Evolutionary conservation across 2,113 vertebrate genomes (phyloP).

Genomic region (Hemibagrus wyckioides): DNA sequence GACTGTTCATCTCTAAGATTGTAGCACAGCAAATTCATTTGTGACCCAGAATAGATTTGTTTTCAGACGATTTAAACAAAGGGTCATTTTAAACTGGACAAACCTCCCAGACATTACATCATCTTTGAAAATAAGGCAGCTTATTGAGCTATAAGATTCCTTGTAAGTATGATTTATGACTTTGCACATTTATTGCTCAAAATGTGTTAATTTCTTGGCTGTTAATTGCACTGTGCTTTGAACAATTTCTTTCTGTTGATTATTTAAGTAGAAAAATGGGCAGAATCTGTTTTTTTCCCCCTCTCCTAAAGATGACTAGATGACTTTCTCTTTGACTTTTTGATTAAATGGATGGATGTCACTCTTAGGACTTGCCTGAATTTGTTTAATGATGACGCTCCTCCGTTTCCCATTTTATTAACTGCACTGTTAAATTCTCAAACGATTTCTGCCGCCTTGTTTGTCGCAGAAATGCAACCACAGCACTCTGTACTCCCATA

Average conservation of each 20-base stretch:
- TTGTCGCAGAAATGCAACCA: constrained; percentile 5
- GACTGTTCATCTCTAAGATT: background rate
- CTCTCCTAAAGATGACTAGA: background rate
- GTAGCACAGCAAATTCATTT: background rate
- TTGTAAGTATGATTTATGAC: background rate
- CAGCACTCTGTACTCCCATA: background rate
- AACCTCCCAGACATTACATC: background rate
- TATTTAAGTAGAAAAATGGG: background rate
- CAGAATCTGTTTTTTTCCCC: background rate
- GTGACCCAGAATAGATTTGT: background rate
- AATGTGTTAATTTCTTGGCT: background rate
- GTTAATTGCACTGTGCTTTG: too few species aligned
- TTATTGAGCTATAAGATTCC: background rate
- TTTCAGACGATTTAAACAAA: background rate
- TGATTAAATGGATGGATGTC: background rate
- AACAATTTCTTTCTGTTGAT: background rate
- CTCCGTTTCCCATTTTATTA: background rate
- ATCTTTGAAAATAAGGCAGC: background rate
- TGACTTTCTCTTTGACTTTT: background rate
- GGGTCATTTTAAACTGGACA: background rate
- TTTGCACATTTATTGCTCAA: too few species aligned
- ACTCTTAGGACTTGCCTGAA: background rate
- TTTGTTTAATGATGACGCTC: background rate
- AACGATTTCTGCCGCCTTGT: background rate
- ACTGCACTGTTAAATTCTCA: constrained; percentile 3